These are phyloP conservation scores for Corythoichthys intestinalis DNA, from an alignment of 2,113 vertebrate genomes.

Conservation along the genomic window DNA sequence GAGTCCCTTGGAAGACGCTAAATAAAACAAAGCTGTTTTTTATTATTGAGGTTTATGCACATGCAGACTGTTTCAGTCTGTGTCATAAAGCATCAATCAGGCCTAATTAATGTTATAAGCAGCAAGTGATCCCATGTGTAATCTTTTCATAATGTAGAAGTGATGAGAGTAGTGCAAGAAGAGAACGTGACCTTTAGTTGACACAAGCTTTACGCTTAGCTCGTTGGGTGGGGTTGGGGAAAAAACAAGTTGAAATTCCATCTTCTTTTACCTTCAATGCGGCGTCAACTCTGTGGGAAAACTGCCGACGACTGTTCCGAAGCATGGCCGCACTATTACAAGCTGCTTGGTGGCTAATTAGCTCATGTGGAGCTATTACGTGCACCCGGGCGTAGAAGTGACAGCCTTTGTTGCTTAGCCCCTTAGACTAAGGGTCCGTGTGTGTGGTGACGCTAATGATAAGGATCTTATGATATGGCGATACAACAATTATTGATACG, in stretches of 20 bases:
- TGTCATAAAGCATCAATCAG: constrained; percentile 59
- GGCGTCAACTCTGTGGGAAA: constrained; percentile 7
- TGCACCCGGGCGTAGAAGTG: constrained; percentile 40
- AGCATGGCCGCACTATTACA: constrained; percentile 30
- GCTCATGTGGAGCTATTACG: constrained; percentile 43
- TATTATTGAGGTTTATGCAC: constrained; percentile 18
- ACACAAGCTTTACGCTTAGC: not conserved
- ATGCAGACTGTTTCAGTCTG: constrained; percentile 38
- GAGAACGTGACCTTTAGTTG: constrained; percentile 30
- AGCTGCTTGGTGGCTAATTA: constrained; percentile 49
- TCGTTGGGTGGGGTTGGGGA: not conserved
- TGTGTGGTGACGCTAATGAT: too few species aligned
- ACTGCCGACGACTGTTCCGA: constrained; percentile 41
- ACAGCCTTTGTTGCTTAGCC: constrained; percentile 2
- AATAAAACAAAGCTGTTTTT: not conserved
- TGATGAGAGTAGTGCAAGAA: constrained; percentile 33
- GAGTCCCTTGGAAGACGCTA: not conserved
- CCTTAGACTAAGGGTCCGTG: too few species aligned
- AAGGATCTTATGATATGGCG: too few species aligned
- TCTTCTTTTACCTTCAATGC: not conserved
- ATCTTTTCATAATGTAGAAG: constrained; percentile 59
- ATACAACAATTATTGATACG: too few species aligned
- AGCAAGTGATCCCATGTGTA: constrained; percentile 54
- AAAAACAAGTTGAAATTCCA: not conserved
- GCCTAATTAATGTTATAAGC: constrained; percentile 63